Percentiles rank a stretch among this genome's conserved stretches.
phyloP scores from a whole-genome alignment of 2,797 vertebrate species.

The Allobates femoralis region DNA sequence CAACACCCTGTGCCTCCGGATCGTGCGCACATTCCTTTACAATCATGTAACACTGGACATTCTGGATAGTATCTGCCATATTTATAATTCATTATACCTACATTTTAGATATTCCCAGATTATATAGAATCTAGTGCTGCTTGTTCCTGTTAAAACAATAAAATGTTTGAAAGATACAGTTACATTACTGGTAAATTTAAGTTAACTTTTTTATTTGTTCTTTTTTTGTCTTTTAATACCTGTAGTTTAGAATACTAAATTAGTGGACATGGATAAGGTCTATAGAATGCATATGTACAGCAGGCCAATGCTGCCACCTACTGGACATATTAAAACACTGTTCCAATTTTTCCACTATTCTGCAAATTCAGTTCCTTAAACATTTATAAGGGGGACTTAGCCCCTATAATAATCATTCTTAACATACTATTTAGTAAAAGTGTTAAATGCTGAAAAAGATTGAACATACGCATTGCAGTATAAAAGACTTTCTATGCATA shows the following conservation, averaged over 20 bases:
- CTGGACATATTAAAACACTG: background rate
- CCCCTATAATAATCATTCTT: no score
- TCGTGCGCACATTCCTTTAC: no score
- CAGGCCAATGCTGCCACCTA: slow-evolving; percentile 52
- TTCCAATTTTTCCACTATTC: background rate
- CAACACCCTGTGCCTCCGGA: no score
- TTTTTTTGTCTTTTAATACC: no score
- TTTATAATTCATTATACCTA: background rate
- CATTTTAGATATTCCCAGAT: background rate
- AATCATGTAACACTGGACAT: background rate
- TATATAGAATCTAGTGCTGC: background rate
- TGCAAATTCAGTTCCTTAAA: no score
- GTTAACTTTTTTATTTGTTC: background rate
- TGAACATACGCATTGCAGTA: no score
- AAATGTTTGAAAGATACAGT: background rate
- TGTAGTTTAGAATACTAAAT: background rate
- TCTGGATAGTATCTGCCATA: background rate
- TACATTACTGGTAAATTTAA: background rate
- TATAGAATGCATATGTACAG: background rate
- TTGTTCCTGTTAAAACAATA: background rate
- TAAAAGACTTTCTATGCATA: no score
- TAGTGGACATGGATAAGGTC: background rate
- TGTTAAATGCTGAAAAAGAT: no score
- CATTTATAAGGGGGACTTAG: no score
- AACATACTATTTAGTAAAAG: no score